Conservation (phyloP, 2,797 vertebrate species). For the Peromyscus attwateri region DNA sequence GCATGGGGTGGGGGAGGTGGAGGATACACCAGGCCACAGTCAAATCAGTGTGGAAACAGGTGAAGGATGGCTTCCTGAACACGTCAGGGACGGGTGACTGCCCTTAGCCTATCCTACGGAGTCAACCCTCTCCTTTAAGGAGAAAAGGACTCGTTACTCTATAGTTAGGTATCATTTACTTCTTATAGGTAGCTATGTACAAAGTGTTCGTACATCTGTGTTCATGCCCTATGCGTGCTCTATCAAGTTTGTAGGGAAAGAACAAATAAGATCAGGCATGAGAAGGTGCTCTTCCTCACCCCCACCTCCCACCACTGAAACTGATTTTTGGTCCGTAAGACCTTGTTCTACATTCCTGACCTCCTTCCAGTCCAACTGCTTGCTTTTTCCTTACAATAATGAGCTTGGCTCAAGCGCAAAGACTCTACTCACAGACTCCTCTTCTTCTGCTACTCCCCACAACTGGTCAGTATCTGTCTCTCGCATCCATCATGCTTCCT, state of each 20-base stretch:
- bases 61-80: background rate
- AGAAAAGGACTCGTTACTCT: background rate
- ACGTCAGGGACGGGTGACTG: background rate
- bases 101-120: background rate
- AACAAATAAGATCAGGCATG: background rate
- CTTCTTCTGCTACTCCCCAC: background rate
- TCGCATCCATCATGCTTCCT: background rate
- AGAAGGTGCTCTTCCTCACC: background rate
- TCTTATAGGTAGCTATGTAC: rapidly evolving
- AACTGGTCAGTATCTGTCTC: background rate
- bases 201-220: rapidly evolving
- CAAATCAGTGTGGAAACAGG: background rate
- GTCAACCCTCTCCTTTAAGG: background rate
- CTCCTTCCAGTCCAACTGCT: background rate
- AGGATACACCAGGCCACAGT: rapidly evolving
- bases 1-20: rapidly evolving
- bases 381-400: background rate
- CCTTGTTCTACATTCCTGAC: background rate
- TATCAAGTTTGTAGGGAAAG: background rate
- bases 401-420: background rate
- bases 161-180: background rate
- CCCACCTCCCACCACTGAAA: background rate
- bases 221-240: background rate
- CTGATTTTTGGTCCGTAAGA: background rate
- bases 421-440: background rate